Percentiles rank a stretch among this genome's conserved stretches.
These are phyloP conservation scores for Panzeria rudis DNA, from an alignment of 2,888 invertebrate species.

Conservation along the genomic window DNA sequence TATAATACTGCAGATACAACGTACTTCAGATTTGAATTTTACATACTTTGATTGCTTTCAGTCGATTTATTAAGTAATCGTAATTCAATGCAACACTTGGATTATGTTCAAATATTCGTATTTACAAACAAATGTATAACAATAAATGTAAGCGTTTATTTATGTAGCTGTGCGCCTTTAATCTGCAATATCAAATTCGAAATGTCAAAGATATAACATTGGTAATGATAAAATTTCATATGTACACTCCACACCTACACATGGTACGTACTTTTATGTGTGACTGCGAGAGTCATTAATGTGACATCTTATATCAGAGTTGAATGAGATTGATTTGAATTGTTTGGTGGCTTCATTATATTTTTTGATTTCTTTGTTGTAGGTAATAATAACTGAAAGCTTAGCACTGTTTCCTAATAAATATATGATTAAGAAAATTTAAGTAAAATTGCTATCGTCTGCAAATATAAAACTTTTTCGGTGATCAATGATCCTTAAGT, in stretches of 20 bases:
- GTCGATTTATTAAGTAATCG: constrained; percentile 52
- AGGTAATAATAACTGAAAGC: not conserved
- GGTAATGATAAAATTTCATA: constrained; percentile 31
- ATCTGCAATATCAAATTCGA: constrained; percentile 40
- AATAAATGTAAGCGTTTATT: not conserved
- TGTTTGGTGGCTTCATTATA: constrained; percentile 38
- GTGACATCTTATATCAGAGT: constrained; percentile 53
- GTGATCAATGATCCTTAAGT: too few species aligned
- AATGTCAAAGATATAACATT: constrained; percentile 42
- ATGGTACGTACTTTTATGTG: not conserved
- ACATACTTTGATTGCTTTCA: constrained; percentile 16
- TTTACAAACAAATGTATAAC: not conserved
- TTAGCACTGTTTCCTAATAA: constrained; percentile 24
- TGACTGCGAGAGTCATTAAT: constrained; percentile 26
- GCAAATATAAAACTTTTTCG: not conserved
- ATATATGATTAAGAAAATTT: not conserved
- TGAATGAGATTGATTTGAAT: constrained; percentile 51
- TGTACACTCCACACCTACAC: not conserved
- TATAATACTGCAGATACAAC: not conserved
- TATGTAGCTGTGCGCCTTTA: not conserved
- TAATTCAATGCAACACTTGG: constrained; percentile 46
- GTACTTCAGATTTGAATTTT: constrained; percentile 11
- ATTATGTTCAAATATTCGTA: not conserved
- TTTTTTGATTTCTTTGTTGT: not conserved
- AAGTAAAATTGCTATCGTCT: too few species aligned